phyloP scores from a whole-genome alignment of 1,140 invertebrate genomes.

The Zophobas morio region DNA sequence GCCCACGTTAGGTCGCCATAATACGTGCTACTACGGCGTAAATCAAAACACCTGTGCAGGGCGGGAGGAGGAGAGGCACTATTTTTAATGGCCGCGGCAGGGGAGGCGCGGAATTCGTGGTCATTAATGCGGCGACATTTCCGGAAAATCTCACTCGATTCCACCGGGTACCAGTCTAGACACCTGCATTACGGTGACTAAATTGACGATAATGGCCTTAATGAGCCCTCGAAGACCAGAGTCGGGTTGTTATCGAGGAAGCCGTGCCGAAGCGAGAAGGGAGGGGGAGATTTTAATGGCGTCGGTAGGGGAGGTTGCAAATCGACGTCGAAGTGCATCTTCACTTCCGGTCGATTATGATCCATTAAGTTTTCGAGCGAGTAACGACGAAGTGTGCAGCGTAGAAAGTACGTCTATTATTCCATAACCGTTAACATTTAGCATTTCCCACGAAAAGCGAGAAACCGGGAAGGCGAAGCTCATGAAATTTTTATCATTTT shows the following conservation, averaged over 20 bases:
- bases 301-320: background rate
- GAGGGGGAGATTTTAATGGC: slow-evolving; percentile 2
- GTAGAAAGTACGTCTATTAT: slow-evolving; percentile 24
- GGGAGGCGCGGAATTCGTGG: background rate
- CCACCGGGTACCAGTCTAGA: too few relatives aligned
- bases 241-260: too few relatives aligned
- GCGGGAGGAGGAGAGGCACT: background rate
- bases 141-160: too few relatives aligned
- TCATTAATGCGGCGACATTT: too few relatives aligned
- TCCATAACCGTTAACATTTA: slow-evolving; percentile 31
- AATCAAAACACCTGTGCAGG: background rate
- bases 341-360: background rate
- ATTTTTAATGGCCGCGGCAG: background rate
- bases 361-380: background rate
- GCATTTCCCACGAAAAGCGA: slow-evolving; percentile 19
- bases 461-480: slow-evolving; percentile 16
- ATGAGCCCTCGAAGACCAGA: too few relatives aligned
- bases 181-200: too few relatives aligned
- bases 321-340: background rate
- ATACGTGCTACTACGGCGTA: background rate
- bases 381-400: background rate
- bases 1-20: slow-evolving; percentile 1
- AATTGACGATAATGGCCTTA: too few relatives aligned
- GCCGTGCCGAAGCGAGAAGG: too few relatives aligned
- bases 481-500: slow-evolving; percentile 21